phyloP scores from a whole-genome alignment of 2,797 vertebrate genomes.

The Leuciscus waleckii region DNA sequence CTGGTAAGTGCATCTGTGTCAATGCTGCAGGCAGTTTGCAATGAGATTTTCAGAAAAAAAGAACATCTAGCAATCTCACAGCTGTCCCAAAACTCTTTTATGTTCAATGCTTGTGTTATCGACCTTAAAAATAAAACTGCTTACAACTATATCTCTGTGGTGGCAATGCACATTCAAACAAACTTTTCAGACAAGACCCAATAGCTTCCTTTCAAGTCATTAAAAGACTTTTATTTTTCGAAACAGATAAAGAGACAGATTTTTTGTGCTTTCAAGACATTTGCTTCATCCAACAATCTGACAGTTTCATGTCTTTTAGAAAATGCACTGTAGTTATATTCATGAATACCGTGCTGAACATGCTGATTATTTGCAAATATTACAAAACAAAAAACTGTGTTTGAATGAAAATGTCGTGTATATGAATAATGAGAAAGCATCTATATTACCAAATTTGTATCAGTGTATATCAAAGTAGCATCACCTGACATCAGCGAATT shows the following conservation, averaged over 20 bases:
- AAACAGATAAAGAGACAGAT: not conserved
- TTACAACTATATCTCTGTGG: not conserved
- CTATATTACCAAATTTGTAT: not conserved
- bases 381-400: not conserved
- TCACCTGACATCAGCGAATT: not conserved
- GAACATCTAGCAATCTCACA: constrained; percentile 23
- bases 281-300: not conserved
- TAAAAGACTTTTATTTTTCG: not conserved
- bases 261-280: not conserved
- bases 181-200: not conserved
- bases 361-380: not conserved
- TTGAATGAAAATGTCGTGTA: not conserved
- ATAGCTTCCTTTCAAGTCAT: not conserved
- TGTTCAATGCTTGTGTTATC: constrained; percentile 28
- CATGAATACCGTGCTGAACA: not conserved
- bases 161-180: not conserved
- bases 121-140: constrained; percentile 17
- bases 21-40: constrained; percentile 26
- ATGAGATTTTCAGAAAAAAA: constrained; percentile 26
- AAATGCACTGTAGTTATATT: not conserved
- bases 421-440: not conserved
- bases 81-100: constrained; percentile 34
- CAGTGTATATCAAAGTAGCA: not conserved
- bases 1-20: constrained; percentile 16
- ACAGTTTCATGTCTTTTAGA: not conserved